Base-by-base conservation (phyloP, 2,797 vertebrate species). In the Notolabrus celidotus region DNA sequence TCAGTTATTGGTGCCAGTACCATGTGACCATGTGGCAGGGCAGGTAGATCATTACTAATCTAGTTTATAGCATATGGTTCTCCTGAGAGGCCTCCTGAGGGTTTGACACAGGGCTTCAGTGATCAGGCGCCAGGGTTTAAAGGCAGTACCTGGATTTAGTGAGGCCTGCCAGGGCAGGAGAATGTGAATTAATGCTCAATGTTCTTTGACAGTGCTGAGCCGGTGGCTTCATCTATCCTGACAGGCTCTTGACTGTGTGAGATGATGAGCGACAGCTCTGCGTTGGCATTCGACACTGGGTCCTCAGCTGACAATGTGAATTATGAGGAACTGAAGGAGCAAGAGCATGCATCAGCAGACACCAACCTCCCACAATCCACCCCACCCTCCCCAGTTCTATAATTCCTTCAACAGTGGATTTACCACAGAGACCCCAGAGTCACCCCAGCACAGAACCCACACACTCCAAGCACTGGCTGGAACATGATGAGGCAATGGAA, bases 221-320 rank as follows among this genome's bases (percentile, higher is more conserved):
- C 69, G 84, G 89, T 91, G 89, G 90, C 90, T 92, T 93, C 90
- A 93, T 93, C 90, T 87, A 87, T 86, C 86, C 88, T 92, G 93
- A 93, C 93, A 94, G 90, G 83, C 89, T 89, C 92, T 94, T 91
- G 91, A 93, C 92, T 93, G 90, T 86, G 82, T 90, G 86, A 93
- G 89, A 92, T 92, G 91, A 92, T 93, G 91, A 92, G 91, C 91
- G 90, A 91, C 92, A 92, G 92, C 92, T 90, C 87, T 70, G 87
- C 86, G 80, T 91, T 86, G 83, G 87, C 20, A 82, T 86, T 82
- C 76, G 14, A 87, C 83, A 78, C 79, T 11, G 55, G 69, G 85
- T 90, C 89, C 86, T 86, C 89, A 91, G 87, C 92, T 94, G 94
- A 94, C 93, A 93, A 89, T 89, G 86, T 93, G 92, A 93, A 93